These are phyloP conservation scores for Hyles vespertilio DNA, from an alignment of 1,140 invertebrate species.

Conservation along the genomic window DNA sequence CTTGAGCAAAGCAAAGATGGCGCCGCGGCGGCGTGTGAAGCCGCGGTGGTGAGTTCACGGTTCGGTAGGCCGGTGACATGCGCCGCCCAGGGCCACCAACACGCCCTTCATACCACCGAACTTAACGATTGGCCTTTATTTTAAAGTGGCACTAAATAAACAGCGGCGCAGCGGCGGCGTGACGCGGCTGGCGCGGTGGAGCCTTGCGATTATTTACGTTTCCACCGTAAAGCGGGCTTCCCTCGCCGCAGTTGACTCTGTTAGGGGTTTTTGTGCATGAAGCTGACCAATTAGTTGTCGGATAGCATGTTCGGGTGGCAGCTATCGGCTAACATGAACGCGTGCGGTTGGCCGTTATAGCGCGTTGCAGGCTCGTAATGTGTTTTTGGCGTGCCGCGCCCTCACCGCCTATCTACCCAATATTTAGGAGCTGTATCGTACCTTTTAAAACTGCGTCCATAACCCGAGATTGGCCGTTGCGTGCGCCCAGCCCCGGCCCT, in stretches of 20 bases:
- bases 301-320: conserved; percentile 55
- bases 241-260: conserved; percentile 38
- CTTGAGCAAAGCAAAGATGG: conserved; percentile 52
- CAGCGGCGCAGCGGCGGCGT: conserved; percentile 6
- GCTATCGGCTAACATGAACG: conserved; percentile 46
- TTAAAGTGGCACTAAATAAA: conserved; percentile 28
- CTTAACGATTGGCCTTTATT: conserved; percentile 39
- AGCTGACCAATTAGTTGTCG: conserved; percentile 56
- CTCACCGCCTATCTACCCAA: conserved; percentile 52
- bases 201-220: conserved; percentile 42
- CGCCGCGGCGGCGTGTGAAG: conserved; percentile 22
- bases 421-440: conserved; percentile 56
- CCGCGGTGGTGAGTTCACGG: conserved; percentile 40
- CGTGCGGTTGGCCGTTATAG: conserved; percentile 63
- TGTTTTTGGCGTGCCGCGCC: conserved; percentile 62
- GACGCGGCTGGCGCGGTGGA: conserved; percentile 16
- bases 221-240: conserved; percentile 33
- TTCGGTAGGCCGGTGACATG: conserved; percentile 38
- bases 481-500: conserved; percentile 44
- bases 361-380: conserved; percentile 52
- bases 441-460: conserved; percentile 56
- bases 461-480: conserved; percentile 59
- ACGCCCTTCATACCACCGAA: conserved; percentile 39
- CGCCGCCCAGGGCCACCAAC: conserved; percentile 43
- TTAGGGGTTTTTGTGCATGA: conserved; percentile 58